These are phyloP conservation scores for Cephonodes hylas DNA, from an alignment of 2,888 invertebrate species.

Conservation along the genomic window DNA sequence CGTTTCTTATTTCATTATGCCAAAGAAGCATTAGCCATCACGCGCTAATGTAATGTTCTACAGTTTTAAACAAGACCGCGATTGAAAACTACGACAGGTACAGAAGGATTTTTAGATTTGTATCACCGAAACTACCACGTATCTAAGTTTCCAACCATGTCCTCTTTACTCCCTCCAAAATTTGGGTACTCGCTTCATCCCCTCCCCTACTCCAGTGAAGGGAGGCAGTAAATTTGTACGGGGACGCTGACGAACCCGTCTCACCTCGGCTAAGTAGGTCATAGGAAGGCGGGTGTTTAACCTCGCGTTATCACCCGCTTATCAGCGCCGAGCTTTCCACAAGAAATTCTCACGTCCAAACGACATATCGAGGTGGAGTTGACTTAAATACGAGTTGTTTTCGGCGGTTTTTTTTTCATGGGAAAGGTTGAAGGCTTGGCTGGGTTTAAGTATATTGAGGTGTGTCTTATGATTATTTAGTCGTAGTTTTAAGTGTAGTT, in stretches of 20 bases:
- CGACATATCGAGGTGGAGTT: background rate
- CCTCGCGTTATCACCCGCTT: slow-evolving; percentile 16
- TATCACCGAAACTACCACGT: too few species aligned
- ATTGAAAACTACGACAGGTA: too few species aligned
- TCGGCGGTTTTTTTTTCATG: too few species aligned
- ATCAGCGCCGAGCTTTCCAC: background rate
- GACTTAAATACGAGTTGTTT: background rate
- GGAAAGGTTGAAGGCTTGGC: background rate
- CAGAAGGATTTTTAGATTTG: too few species aligned
- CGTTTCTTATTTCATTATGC: too few species aligned
- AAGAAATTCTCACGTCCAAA: background rate
- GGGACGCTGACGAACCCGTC: slow-evolving; percentile 23
- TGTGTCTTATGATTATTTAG: background rate
- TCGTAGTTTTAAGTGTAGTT: background rate
- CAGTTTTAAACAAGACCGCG: too few species aligned
- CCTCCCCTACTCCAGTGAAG: slow-evolving; percentile 19
- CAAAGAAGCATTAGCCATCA: too few species aligned
- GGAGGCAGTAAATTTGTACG: slow-evolving; percentile 24
- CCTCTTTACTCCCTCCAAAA: background rate
- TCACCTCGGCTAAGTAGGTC: slow-evolving; percentile 25
- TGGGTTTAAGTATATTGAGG: background rate
- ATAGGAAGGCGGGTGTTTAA: slow-evolving; percentile 15
- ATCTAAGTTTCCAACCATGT: too few species aligned
- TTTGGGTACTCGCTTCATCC: slow-evolving; percentile 18
- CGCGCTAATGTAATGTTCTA: too few species aligned